Evolutionary conservation across 2,888 invertebrate genomes (phyloP).

Genomic region (Lucinisca nassula): DNA sequence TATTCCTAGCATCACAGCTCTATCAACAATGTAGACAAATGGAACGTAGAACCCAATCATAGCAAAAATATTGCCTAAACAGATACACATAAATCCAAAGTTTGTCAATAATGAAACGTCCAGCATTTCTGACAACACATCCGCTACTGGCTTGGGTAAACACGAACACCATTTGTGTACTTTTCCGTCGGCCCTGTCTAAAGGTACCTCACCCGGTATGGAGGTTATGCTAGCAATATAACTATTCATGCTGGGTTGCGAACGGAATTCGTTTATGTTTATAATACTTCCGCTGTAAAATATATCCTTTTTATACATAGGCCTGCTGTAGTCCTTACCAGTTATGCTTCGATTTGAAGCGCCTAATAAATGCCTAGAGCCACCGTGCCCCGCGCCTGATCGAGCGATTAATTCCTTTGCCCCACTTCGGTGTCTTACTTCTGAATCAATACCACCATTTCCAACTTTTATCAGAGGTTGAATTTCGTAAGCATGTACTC

Average conservation of each 20-base stretch:
- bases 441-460: constrained; percentile 61
- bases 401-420: constrained; percentile 59
- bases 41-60: constrained; percentile 86
- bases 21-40: constrained; percentile 84
- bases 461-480: constrained; percentile 71
- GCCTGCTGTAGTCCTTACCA: constrained; percentile 89
- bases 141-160: constrained; percentile 87
- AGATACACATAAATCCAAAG: constrained; percentile 97
- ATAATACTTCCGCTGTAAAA: constrained; percentile 98
- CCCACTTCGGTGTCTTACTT: not conserved
- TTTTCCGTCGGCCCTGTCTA: constrained; percentile 69
- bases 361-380: constrained; percentile 44
- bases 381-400: constrained; percentile 46
- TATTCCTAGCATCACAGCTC: constrained; percentile 81
- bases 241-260: constrained; percentile 96
- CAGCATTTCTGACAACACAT: constrained; percentile 94
- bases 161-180: constrained; percentile 75
- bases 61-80: constrained; percentile 93
- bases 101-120: constrained; percentile 96
- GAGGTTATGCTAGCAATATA: constrained; percentile 97
- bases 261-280: constrained; percentile 95
- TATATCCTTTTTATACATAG: constrained; percentile 98
- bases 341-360: constrained; percentile 62
- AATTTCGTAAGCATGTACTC: constrained; percentile 72
- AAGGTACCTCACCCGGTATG: constrained; percentile 90